A percentile compares a stretch with the other conserved stretches of the same genome.
Conservation (phyloP, 2,888 invertebrate species). For the Sarcophaga caerulescens region DNA sequence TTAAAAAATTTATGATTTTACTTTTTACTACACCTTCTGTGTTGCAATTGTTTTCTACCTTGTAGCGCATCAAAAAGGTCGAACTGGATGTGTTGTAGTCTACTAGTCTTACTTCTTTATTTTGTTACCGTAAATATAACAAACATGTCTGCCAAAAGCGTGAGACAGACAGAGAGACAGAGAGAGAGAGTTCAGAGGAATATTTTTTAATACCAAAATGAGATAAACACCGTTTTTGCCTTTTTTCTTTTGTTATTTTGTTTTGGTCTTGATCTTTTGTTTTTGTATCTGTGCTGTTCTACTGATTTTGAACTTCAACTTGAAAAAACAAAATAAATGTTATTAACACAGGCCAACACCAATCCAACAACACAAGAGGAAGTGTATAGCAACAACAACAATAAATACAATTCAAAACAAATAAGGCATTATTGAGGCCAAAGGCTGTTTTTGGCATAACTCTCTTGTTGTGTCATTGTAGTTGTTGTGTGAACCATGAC, state of each 20-base stretch:
- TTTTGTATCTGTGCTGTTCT: constrained; percentile 40
- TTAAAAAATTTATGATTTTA: too few relatives aligned
- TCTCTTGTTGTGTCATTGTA: neutral
- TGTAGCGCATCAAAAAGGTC: too few relatives aligned
- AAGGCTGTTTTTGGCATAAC: constrained; percentile 54
- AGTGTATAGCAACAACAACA: neutral
- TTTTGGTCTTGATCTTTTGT: constrained; percentile 35
- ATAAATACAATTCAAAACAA: constrained; percentile 18
- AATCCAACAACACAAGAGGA: neutral
- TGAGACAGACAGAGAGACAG: too few relatives aligned
- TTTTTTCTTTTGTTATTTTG: constrained; percentile 15
- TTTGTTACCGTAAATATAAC: too few relatives aligned
- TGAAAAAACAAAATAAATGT: constrained; percentile 47
- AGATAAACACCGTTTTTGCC: too few relatives aligned
- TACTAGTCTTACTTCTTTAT: too few relatives aligned
- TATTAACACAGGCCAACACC: neutral
- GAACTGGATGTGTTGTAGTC: neutral
- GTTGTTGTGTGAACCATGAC: constrained; percentile 30
- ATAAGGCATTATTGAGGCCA: constrained; percentile 53
- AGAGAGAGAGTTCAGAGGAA: too few relatives aligned
- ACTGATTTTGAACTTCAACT: constrained; percentile 65
- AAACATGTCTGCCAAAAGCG: too few relatives aligned
- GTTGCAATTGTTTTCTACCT: too few relatives aligned
- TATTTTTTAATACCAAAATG: too few relatives aligned
- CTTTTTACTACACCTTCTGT: too few relatives aligned